A percentile compares a stretch with the other conserved stretches of the same genome.
phyloP scores from a whole-genome alignment of 2,888 invertebrate species.

The Eupithecia subumbrata region DNA sequence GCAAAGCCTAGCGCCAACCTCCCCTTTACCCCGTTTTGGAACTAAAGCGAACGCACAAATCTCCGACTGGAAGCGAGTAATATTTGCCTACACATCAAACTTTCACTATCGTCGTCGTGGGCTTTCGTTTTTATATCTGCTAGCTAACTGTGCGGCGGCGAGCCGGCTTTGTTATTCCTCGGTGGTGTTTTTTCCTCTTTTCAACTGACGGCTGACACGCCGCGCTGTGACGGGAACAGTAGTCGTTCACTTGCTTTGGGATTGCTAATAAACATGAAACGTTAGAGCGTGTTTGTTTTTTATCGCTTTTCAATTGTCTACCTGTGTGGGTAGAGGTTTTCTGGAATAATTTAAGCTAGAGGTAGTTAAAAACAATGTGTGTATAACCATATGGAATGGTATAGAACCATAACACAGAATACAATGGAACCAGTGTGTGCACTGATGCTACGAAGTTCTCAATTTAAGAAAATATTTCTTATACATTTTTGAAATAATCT shows the following conservation, averaged over 20 bases:
- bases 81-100: slow-evolving; percentile 84
- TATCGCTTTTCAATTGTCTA: slow-evolving; percentile 8
- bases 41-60: slow-evolving; percentile 77
- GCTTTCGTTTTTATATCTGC: slow-evolving; percentile 82
- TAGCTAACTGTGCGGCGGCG: slow-evolving; percentile 51
- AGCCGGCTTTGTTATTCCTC: slow-evolving; percentile 74
- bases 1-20: slow-evolving; percentile 60
- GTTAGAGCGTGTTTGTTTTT: slow-evolving; percentile 2
- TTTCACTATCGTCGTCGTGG: slow-evolving; percentile 81
- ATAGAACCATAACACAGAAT: too few relatives aligned
- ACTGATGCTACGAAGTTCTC: too few relatives aligned
- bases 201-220: slow-evolving; percentile 51
- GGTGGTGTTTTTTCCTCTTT: slow-evolving; percentile 56
- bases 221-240: slow-evolving; percentile 40
- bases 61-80: slow-evolving; percentile 78
- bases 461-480: too few relatives aligned
- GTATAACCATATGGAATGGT: background rate
- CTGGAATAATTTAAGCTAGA: background rate
- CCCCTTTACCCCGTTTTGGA: slow-evolving; percentile 72
- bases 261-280: slow-evolving; percentile 27
- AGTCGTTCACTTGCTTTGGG: slow-evolving; percentile 28
- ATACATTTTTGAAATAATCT: too few relatives aligned
- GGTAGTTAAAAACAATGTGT: background rate
- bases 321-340: background rate
- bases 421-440: too few relatives aligned